These are phyloP conservation scores for Tenodera sinensis DNA, from an alignment of 2,888 invertebrate species.

Conservation along the genomic window DNA sequence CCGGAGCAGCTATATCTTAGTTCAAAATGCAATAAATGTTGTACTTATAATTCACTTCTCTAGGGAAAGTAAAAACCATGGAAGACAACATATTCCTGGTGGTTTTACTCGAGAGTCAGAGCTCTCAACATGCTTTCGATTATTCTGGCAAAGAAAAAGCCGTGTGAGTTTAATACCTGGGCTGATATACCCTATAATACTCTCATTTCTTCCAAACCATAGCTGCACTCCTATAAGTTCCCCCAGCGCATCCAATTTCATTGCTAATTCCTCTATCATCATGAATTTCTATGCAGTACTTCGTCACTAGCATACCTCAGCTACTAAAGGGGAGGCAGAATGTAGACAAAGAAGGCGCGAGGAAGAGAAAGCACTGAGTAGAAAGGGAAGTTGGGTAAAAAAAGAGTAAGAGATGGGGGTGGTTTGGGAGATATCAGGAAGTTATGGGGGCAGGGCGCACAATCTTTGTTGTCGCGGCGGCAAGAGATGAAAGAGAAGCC, in stretches of 20 bases:
- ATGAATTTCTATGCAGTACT: neutral
- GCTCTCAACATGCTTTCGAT: neutral
- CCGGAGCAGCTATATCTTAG: no score
- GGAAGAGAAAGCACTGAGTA: neutral
- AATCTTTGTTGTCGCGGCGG: neutral
- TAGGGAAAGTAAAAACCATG: no score
- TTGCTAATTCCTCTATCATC: neutral
- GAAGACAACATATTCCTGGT: no score
- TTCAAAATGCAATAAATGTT: no score
- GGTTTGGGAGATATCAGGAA: neutral
- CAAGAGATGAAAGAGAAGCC: neutral
- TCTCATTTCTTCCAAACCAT: neutral
- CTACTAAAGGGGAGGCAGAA: neutral
- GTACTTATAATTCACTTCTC: no score
- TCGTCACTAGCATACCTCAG: neutral
- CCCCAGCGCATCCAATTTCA: neutral
- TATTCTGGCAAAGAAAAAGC: neutral
- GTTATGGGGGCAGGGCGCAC: neutral
- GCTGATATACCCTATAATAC: neutral
- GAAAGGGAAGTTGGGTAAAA: neutral
- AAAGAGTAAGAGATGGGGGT: neutral
- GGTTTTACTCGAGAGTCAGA: neutral
- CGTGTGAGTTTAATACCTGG: neutral
- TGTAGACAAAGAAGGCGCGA: neutral
- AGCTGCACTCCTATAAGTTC: neutral